These are phyloP conservation scores for Mormyrops attenuatus DNA, from an alignment of 2,797 vertebrate species.

Conservation along the genomic window DNA sequence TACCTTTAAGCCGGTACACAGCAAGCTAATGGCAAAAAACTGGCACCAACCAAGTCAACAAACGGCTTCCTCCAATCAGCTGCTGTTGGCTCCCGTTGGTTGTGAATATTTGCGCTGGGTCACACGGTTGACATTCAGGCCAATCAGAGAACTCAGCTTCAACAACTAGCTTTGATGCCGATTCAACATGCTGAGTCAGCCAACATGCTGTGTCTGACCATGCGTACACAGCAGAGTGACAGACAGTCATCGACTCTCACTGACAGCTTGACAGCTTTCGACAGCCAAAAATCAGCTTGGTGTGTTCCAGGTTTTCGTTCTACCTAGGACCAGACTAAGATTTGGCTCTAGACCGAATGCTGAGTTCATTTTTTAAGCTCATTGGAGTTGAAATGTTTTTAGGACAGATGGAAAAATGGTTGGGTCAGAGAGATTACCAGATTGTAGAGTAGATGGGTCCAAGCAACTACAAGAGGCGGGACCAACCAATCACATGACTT, in stretches of 20 bases:
- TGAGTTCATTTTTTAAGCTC: neutral
- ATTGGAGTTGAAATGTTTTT: neutral
- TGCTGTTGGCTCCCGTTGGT: neutral
- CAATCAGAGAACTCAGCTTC: neutral
- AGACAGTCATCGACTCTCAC: neutral
- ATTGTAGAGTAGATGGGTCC: neutral
- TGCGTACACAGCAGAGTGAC: neutral
- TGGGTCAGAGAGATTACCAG: neutral
- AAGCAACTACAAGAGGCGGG: neutral
- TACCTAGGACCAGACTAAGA: neutral
- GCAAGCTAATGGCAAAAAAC: neutral
- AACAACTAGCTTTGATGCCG: neutral
- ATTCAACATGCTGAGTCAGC: neutral
- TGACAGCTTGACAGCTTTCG: neutral
- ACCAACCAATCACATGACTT: neutral
- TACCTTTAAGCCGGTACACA: neutral
- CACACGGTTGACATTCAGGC: neutral
- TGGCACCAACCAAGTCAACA: neutral
- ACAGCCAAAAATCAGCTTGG: neutral
- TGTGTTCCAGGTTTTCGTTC: neutral
- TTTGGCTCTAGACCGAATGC: neutral
- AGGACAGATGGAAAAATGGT: too few species aligned
- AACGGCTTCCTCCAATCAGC: neutral
- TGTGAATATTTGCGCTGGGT: neutral
- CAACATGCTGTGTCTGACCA: neutral